Evolutionary conservation across 2,113 vertebrate species (phyloP), one percentile per base, ranked within the genome.

Genomic region (Anas platyrhynchos): DNA sequence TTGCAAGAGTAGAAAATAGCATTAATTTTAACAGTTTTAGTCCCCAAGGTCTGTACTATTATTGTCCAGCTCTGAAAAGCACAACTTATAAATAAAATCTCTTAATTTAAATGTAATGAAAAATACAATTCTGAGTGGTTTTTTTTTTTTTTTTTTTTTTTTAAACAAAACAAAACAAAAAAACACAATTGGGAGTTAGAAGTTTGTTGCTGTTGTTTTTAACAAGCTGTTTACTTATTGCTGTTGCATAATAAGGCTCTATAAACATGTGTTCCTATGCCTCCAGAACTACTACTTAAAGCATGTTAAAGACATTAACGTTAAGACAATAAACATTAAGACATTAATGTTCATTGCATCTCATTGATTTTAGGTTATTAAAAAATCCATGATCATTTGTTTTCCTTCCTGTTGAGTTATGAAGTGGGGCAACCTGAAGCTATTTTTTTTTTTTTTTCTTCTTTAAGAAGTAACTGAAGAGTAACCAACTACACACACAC

Each of bases 311-410:
- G 41, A 41, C 41, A 41, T 41, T 41, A 41, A 41, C 13, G 12
- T 41, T 41, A 41, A 41, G 41, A 41, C 41, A 58, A 7, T 65
- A 85, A 78, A 61, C 52, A 7, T 38, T 80, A 73, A 58, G 20
- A 20, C 38, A 48, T 74, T 86, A 89, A 80, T 58, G 14, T 16
- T 92, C 23, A 59, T 31, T 77, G 41, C 11, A 29, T 38, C 22
- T 88, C 66, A 81, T 38, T 83, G 73, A 92, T 92, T 95, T 78
- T 63, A 81, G 34, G 6, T 88, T 86, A 91, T 90, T 80, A 65
- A 92, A 93, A 96, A 97, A 86, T 83, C 32, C n/a, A 46, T 74
- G 31, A 62, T 66, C 8, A 69, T 78, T 88, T 88, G 27, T 44
- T 95, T 91, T 78, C 16, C 32, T 85, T 93, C 34, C 34, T 58